Evolutionary conservation across 2,797 vertebrate species (phyloP), one percentile per base, ranked within the genome.

Genomic region (Coccyzus lansbergi): DNA sequence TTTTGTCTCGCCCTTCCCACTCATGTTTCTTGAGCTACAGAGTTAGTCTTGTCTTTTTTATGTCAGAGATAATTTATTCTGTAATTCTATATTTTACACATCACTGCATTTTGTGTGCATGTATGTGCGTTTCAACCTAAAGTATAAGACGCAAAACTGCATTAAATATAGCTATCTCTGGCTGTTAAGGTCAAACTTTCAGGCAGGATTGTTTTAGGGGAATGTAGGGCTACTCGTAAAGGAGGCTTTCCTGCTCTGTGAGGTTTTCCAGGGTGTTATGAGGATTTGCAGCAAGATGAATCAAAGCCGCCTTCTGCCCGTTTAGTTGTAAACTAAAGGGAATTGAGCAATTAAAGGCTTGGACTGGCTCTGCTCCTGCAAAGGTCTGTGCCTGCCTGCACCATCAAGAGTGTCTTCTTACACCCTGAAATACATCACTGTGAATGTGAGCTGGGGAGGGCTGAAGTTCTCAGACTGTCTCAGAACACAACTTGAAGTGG

Each of bases 31-130:
- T 10, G 9, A 48, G 8, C 46, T 48, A 22, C 48, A 20, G 21
- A 46, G 46, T 46, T 22, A 48, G 21, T 48, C 46, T 24, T 48
- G 46, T 48, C 21, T 10, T 48, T 22, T 24, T 22, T 48, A 48
- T 48, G 21, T 48, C 22, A 24, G 46, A 22, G 12, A 10, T 48
- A 9, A 10, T 48, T 22, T 48, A 22, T 48, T 48, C 24, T 24
- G 4, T 13, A 7, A 21, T 49, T 22, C 1, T 3, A 0, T 16
- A 6, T 28, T 36, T 70, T 33, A 36, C 25, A 9, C 4, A 0
- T 4, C 1, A 21, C 40, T 29, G 7, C 7, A 0, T 25, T 55
- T 44, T 10, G 25, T 14, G 29, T 9, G 2, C 8, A 1, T 1
- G 17, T 15, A 14, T 0, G 0, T 28, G 25, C 60, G 17, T 53